Evolutionary conservation across 2,888 invertebrate species (phyloP).

Genomic region (Meiosimyza decipiens): DNA sequence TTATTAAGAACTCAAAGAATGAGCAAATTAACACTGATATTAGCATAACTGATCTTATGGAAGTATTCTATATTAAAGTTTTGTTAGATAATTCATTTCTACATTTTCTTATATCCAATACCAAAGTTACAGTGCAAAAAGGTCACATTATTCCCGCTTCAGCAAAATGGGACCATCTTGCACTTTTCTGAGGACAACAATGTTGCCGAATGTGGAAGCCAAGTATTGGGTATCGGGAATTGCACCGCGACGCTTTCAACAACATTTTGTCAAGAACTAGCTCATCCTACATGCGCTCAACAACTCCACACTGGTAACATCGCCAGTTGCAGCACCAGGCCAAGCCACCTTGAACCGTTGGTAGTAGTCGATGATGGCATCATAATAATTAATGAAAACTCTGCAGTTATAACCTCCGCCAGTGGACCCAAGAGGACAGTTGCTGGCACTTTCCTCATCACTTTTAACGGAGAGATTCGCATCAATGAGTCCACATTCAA

Average conservation of each 20-base stretch:
- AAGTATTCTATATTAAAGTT: no score
- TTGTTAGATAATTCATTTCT: no score
- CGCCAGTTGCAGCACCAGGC: no score
- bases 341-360: no score
- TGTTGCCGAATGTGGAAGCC: background rate
- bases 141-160: no score
- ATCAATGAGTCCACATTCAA: background rate
- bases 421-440: background rate
- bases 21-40: conserved; percentile 33
- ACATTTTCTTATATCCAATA: no score
- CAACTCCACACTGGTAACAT: background rate
- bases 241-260: conserved; percentile 7
- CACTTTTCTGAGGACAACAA: no score
- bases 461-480: background rate
- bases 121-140: no score
- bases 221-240: background rate
- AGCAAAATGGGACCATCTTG: no score
- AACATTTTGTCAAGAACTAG: background rate
- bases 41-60: no score
- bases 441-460: background rate
- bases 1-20: conserved; percentile 30
- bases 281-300: conserved; percentile 8
- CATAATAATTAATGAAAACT: no score
- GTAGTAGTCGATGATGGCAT: no score
- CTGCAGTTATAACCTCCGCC: background rate